phyloP scores from a whole-genome alignment of 2,113 vertebrate species.

The Hylia prasina region DNA sequence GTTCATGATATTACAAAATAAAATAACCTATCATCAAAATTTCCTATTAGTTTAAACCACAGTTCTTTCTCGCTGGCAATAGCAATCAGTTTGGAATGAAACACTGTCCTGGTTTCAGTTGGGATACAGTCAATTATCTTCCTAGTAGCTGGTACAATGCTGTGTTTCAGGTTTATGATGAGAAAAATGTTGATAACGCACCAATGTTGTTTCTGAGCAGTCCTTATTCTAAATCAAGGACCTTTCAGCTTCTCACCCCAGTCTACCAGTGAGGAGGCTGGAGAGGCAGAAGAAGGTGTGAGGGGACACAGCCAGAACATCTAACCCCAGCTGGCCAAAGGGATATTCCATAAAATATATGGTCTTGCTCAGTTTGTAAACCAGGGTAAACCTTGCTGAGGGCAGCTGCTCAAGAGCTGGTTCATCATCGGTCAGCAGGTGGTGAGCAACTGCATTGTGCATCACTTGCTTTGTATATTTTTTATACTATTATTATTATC shows the following conservation, averaged over 20 bases:
- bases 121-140: neutral
- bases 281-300: neutral
- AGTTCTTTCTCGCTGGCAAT: neutral
- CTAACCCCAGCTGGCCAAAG: neutral
- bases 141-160: neutral
- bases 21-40: neutral
- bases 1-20: neutral
- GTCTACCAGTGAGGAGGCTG: neutral
- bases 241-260: neutral
- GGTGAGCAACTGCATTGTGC: neutral
- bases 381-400: neutral
- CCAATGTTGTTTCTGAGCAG: neutral
- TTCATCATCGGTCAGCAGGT: neutral
- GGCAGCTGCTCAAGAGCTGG: neutral
- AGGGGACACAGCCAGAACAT: neutral
- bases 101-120: neutral
- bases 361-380: neutral
- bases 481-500: neutral
- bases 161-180: neutral
- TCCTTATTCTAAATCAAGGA: neutral
- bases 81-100: neutral
- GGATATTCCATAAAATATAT: neutral
- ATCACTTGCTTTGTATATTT: neutral
- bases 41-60: neutral
- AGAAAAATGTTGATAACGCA: neutral